Base-by-base conservation (phyloP, 2,113 vertebrate species). In the Cyanoderma ruficeps region DNA sequence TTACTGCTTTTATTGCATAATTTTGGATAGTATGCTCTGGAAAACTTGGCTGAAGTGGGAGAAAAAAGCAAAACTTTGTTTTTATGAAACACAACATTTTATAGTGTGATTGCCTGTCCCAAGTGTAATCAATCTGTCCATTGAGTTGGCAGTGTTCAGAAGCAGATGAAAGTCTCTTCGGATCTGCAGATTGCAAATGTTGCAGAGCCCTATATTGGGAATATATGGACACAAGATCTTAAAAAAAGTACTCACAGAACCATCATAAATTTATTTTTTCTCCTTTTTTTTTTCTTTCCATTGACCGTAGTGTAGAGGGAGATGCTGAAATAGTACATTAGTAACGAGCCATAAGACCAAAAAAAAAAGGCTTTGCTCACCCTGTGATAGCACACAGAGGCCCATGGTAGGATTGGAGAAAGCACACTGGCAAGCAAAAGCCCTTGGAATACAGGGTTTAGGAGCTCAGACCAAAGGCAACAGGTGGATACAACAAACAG, bases 401-500 rank as follows among this genome's bases (percentile, higher is more conserved):
- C 33, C 49, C 0, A 0, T 21, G 37, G n/a, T 17, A 25, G 72
- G 27, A 11, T 4, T 86, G 60, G 60, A 61, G 44, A n/a, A 50
- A 30, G 27, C 47, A 12, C 27, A 2, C 22, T 16, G 65, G 27
- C 37, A 77, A 64, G 52, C 13, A 63, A 4, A 12, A 64, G 57
- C n/a, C 61, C 46, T 19, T 31, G 23, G 37, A 83, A 75, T 9
- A 4, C 12, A 11, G 79, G 84, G n/a, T 61, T 93, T 92, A 90
- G 89, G 61, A 75, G 49, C 83, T 89, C 49, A 86, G 65, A 64
- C 72, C 88, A 94, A 71, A 90, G 71, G 72, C 94, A 95, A 96
- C 93, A 96, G 96, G 96, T 96, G 96, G 94, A n/a, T 21, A 41
- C 16, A 64, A 46, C 57, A 49, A 75, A 64, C 68, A 89, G 90